A percentile compares a stretch with the other conserved stretches of the same genome.
Evolutionary conservation across 2,888 invertebrate species (phyloP).

Genomic region (Platerodrilus igneus): DNA sequence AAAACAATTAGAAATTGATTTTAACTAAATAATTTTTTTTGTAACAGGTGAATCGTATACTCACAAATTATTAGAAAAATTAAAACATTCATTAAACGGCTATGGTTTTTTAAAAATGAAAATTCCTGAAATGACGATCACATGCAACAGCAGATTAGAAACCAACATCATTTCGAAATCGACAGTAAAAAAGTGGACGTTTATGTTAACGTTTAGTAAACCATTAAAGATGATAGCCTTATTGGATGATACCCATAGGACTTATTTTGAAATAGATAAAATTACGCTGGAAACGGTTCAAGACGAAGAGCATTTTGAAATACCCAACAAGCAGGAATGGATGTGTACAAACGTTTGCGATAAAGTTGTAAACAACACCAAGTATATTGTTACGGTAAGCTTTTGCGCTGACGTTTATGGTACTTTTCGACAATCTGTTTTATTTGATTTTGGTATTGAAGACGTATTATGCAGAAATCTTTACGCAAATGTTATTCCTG

Average conservation of each 20-base stretch:
- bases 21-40: too few relatives aligned
- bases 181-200: slow-evolving; percentile 58
- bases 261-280: slow-evolving; percentile 60
- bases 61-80: slow-evolving; percentile 62
- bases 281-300: slow-evolving; percentile 35
- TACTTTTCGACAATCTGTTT: slow-evolving; percentile 71
- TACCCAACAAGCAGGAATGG: slow-evolving; percentile 44
- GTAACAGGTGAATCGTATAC: slow-evolving; percentile 47
- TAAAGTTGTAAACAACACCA: slow-evolving; percentile 30
- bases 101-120: slow-evolving; percentile 60
- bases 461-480: slow-evolving; percentile 62
- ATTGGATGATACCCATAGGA: slow-evolving; percentile 65
- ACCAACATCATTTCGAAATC: slow-evolving; percentile 60
- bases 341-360: too few relatives aligned
- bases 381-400: slow-evolving; percentile 54
- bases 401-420: slow-evolving; percentile 71
- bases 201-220: slow-evolving; percentile 52
- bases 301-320: slow-evolving; percentile 31
- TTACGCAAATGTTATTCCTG: slow-evolving; percentile 72
- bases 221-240: slow-evolving; percentile 60
- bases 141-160: slow-evolving; percentile 56
- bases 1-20: too few relatives aligned
- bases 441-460: slow-evolving; percentile 68
- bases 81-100: slow-evolving; percentile 58
- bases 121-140: slow-evolving; percentile 57